These are phyloP conservation scores for Pelodiscus sinensis DNA, from an alignment of 2,113 vertebrate species.

Conservation along the genomic window DNA sequence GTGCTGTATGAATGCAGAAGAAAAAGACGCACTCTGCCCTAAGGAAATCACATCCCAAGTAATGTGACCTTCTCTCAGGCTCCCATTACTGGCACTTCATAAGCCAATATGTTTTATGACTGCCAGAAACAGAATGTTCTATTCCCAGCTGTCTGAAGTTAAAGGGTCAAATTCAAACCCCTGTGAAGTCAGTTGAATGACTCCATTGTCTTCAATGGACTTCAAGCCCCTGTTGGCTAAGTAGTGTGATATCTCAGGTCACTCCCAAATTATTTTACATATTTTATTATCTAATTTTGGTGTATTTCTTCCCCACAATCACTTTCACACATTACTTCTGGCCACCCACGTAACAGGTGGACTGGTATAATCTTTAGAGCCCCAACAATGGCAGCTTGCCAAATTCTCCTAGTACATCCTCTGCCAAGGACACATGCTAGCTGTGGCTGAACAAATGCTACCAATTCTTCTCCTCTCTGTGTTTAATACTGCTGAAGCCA, in stretches of 20 bases:
- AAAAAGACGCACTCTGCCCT: background rate
- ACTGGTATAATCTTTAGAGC: background rate
- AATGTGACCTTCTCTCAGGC: background rate
- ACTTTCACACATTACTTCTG: background rate
- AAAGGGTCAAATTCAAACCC: background rate
- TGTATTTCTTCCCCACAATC: background rate
- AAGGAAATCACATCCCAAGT: accelerated
- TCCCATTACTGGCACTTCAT: background rate
- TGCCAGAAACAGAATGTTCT: background rate
- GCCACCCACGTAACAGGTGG: background rate
- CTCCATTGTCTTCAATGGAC: background rate
- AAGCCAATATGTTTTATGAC: background rate
- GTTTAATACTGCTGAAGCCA: background rate
- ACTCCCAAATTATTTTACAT: background rate
- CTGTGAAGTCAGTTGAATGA: background rate
- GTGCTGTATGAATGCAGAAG: background rate
- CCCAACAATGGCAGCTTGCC: background rate
- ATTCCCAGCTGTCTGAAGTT: background rate
- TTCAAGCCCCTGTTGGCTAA: background rate
- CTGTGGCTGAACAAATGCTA: background rate
- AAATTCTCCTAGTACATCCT: background rate
- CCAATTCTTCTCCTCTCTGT: background rate
- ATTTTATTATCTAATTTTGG: background rate
- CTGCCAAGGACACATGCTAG: background rate
- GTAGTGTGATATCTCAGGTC: background rate